Conservation (phyloP, 2,888 invertebrate genomes). For the Nomada ferruginata region DNA sequence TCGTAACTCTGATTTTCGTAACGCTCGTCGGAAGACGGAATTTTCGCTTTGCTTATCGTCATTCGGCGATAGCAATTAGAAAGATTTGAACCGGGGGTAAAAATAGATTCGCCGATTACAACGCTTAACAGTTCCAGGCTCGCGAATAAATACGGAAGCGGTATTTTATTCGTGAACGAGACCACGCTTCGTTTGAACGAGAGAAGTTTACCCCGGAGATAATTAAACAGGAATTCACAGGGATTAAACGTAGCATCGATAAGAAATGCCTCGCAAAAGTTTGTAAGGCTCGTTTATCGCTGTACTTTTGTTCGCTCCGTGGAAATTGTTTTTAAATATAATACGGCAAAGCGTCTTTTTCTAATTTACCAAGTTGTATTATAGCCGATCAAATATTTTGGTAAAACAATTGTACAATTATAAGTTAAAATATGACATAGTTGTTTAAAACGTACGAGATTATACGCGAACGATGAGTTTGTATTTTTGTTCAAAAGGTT, state of each 20-base stretch:
- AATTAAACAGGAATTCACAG: constrained; percentile 3
- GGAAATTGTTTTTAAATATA: background rate
- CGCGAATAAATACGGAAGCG: background rate
- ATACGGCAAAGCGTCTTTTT: background rate
- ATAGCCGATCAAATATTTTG: background rate
- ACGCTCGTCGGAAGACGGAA: background rate
- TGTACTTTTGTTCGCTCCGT: background rate
- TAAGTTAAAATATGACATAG: too few species aligned
- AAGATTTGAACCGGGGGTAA: too few species aligned
- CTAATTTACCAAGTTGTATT: background rate
- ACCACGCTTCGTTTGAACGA: background rate
- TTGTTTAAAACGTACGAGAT: too few species aligned
- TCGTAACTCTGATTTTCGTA: too few species aligned
- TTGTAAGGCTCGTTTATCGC: background rate
- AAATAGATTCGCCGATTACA: too few species aligned
- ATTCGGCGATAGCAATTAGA: too few species aligned
- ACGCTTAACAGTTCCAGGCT: too few species aligned
- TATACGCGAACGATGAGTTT: background rate
- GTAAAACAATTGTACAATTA: too few species aligned
- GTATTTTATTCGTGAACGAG: background rate
- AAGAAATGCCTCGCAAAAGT: constrained; percentile 2
- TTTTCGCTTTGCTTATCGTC: background rate
- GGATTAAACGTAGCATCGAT: constrained; percentile 1
- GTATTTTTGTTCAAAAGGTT: background rate
- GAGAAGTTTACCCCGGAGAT: background rate